Base-by-base conservation (phyloP, 2,113 vertebrate genomes). In the Scatophagus argus region DNA sequence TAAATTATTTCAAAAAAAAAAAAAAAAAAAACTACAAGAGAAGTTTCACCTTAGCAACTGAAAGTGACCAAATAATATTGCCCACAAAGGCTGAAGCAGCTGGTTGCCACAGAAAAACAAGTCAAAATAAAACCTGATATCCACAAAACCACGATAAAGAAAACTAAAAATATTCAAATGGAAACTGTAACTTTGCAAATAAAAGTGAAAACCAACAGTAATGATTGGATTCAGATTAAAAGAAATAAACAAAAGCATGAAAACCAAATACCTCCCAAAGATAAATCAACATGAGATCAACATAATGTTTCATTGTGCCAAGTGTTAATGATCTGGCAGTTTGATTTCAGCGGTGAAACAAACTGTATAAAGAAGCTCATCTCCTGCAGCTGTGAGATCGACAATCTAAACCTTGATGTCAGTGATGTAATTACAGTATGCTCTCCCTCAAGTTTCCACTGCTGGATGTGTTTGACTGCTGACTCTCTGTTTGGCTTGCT, bases 401-500 rank as follows among this genome's bases (percentile, higher is more conserved):
- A 55, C 8, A 46, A 52, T 36, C 14, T 10, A n/a, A 64, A 21
- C 27, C 21, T 39, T 44, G 59, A 52, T 2, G 6, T 12, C 55
- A 29, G 52, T 23, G 14, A 32, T 17, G 29, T 6, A 16, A 25
- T 82, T 85, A 95, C 69, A 95, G 88, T 1, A 91, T 82, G 78
- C 94, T 94, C 85, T 95, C 94, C 47, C 91, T 89, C 74, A 90
- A 38, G 63, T 60, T 88, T 19, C 76, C 76, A 17, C 69, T 68
- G 64, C 65, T 74, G 23, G 67, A 66, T 0, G 58, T 4, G 62
- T 58, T 76, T 0, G 77, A 51, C 61, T 49, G 44, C n/a, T 44
- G 67, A 9, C 39, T 41, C 11, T 78, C 82, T 0, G 56, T 49
- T 9, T 16, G 69, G 38, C 23, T n/a, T 2, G 41, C 41, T 3